Evolutionary conservation across 2,797 vertebrate genomes (phyloP), one percentile per base, ranked within the genome.

Genomic region (Lutjanus campechanus): DNA sequence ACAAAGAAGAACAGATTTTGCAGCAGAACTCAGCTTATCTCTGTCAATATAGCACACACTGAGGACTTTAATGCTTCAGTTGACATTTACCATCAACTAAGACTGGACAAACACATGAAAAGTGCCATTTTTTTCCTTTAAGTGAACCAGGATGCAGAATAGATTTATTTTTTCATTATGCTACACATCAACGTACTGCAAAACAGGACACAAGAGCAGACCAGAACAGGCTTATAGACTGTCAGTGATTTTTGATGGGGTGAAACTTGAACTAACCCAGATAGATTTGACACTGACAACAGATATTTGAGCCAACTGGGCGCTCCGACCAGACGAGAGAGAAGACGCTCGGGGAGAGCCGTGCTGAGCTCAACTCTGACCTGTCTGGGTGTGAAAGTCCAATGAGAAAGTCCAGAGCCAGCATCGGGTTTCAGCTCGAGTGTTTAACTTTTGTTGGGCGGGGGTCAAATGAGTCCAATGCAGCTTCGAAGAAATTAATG

Each of bases 371-470:
- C 61, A 87, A 82, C 87, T 88, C 64, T 93, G 90, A 91, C 88
- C 88, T 53, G 76, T 79, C 84, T 73, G 88, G 91, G 85, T 80
- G 88, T 85, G 91, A 91, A 88, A 75, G 84, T 72, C 75, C 73
- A 61, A 56, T 16, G 91, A 91, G 83, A 89, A 89, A 87, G 77
- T 79, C 88, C 91, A 92, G 92, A 87, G 81, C 61, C 71, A 46
- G 88, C 51, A 54, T 91, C 84, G 0, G 78, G 82, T 92, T 93
- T 90, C 89, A 85, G 49, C 64, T 68, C 0, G 41, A 62, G 85
- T 73, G 75, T 86, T 83, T 61, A 91, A 78, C 20, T 69, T 85
- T 79, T 73, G 65, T 25, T 73, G 50, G 51, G 65, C 6, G n/a
- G 47, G 41, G 90, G 86, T 93, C 91, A 93, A 76, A 82, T 47